These are phyloP conservation scores for Aplodontia rufa DNA, from an alignment of 2,113 vertebrate species.

Conservation along the genomic window DNA sequence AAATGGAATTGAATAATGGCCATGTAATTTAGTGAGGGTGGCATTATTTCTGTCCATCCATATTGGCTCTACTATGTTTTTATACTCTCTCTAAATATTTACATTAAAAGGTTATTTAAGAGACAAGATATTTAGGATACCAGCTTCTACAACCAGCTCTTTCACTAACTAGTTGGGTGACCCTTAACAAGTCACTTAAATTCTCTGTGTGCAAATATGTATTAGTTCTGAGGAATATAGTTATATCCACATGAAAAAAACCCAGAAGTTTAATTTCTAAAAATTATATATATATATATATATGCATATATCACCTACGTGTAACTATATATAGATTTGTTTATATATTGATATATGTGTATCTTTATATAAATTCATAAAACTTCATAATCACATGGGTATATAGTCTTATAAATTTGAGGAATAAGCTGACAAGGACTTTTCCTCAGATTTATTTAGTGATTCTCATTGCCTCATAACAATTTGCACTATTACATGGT, in stretches of 20 bases:
- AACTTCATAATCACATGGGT: neutral
- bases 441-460: neutral
- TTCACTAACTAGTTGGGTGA: neutral
- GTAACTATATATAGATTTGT: no score
- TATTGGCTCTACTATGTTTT: neutral
- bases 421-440: neutral
- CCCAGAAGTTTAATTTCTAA: neutral
- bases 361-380: neutral
- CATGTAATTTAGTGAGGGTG: neutral
- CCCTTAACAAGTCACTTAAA: neutral
- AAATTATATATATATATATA: neutral
- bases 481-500: neutral
- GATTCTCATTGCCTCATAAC: neutral
- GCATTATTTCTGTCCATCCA: neutral
- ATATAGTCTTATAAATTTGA: neutral
- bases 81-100: neutral
- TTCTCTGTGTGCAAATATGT: neutral
- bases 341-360: neutral
- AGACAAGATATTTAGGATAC: neutral
- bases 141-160: neutral
- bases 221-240: neutral
- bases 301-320: no score
- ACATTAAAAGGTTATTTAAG: neutral
- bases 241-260: neutral
- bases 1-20: neutral